phyloP scores from a whole-genome alignment of 1,140 invertebrate species.

The Drosophila equinoxialis region DNA sequence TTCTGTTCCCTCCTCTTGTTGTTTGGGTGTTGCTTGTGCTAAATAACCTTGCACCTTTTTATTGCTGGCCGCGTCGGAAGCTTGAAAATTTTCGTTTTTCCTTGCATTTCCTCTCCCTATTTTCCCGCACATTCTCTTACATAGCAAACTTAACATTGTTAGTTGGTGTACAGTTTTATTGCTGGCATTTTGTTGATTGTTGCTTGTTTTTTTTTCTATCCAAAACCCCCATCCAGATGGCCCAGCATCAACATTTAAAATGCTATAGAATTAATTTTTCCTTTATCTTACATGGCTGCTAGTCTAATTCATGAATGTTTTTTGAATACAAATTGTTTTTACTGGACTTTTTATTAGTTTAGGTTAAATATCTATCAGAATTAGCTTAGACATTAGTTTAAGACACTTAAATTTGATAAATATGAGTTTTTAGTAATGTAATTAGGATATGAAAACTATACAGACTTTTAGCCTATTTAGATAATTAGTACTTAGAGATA shows the following conservation, averaged over 20 bases:
- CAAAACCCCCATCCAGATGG: conserved; percentile 36
- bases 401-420: no score
- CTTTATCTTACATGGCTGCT: neutral
- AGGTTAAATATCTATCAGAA: neutral
- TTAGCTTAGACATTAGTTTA: conserved; percentile 35
- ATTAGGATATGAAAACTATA: no score
- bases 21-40: conserved; percentile 69
- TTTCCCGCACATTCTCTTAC: neutral
- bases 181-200: conserved; percentile 70
- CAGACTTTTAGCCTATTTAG: no score
- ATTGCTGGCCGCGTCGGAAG: conserved; percentile 74
- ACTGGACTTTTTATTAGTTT: neutral
- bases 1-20: conserved; percentile 18
- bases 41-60: conserved; percentile 81
- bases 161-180: conserved; percentile 68
- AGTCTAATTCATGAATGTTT: neutral
- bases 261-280: neutral
- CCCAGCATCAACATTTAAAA: neutral
- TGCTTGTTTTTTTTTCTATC: conserved; percentile 57
- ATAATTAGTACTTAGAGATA: no score
- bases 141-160: conserved; percentile 50
- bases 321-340: neutral
- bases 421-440: no score
- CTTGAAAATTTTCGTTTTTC: conserved; percentile 65
- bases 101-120: neutral